A percentile compares a stretch with the other conserved stretches of the same genome.
Conservation (phyloP, 2,797 vertebrate species). For the Lerista edwardsae region DNA sequence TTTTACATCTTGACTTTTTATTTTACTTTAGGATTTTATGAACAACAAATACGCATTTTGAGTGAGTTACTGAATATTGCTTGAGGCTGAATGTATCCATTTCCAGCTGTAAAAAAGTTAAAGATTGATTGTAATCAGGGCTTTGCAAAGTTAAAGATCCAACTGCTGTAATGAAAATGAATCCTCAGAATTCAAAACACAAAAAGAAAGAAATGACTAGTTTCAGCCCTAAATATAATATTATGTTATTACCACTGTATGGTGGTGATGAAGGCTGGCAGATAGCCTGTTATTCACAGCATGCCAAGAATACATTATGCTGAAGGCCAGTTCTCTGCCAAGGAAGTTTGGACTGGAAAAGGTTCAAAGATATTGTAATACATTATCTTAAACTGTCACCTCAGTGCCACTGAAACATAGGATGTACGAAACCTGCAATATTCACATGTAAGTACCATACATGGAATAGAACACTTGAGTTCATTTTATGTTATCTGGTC, state of each 20-base stretch:
- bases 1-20: not conserved
- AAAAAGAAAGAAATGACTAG: not conserved
- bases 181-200: not conserved
- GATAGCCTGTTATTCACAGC: slow-evolving; percentile 47
- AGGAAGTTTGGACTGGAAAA: slow-evolving; percentile 49
- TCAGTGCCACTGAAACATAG: slow-evolving; percentile 33
- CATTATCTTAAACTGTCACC: slow-evolving; percentile 41
- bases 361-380: slow-evolving; percentile 45
- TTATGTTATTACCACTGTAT: slow-evolving; percentile 38
- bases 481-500: not conserved
- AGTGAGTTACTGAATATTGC: not conserved
- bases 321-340: slow-evolving; percentile 62
- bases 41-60: not conserved
- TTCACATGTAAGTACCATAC: not conserved
- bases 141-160: slow-evolving; percentile 33
- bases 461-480: not conserved
- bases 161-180: not conserved
- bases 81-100: not conserved
- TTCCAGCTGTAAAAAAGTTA: not conserved
- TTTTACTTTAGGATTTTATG: no score
- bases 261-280: slow-evolving; percentile 57
- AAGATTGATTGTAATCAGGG: slow-evolving; percentile 8
- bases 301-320: slow-evolving; percentile 54
- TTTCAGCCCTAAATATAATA: slow-evolving; percentile 11
- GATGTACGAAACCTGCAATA: not conserved